Evolutionary conservation across 2,888 invertebrate genomes (phyloP), one percentile per base, ranked within the genome.

Genomic region (Cataglyphis altisquamis): DNA sequence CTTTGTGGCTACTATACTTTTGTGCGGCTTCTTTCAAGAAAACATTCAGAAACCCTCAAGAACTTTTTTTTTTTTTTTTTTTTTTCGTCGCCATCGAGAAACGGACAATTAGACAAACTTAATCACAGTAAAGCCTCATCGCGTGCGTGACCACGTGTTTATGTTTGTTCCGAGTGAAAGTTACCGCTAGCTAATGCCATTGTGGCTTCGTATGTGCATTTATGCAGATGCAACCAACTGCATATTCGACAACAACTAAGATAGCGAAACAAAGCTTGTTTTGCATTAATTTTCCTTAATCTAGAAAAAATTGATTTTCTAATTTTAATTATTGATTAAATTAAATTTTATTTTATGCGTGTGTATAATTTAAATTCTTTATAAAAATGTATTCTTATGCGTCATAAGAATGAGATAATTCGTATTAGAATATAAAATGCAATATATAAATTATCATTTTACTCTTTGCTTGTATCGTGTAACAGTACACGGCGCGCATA

Each of bases 121-220:
- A 85, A 86, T 84, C 82, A 52, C 25, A 18, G 57, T 52, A 52
- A 78, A 67, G 21, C 41, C 41, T 36, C n/a, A 67, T 83, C 81
- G 74, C 84, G 75, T 81, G 84, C 64, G 39, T 55, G 29, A 39
- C 57, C 39, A 84, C 63, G 81, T 82, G 86, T 88, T 89, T 89
- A 88, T 81, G 86, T 78, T 81, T 64, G 72, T 86, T 70, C 36
- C 55, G 73, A 90, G 89, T 89, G 89, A 89, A 89, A 89, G 89
- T 89, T 86, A 52, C 62, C 80, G 66, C 60, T 78, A 57, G 66
- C 67, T 64, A 68, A 70, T 70, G 85, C 60, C n/a, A 72, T 70
- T 62, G 80, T 75, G 85, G 48, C 82, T 84, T 86, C 74, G 67
- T 48, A 41, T 66, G 41, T 62, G 73, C 32, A 57, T 57, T 68